phyloP scores from a whole-genome alignment of 2,113 vertebrate species.

The Onychorhynchus coronatus region DNA sequence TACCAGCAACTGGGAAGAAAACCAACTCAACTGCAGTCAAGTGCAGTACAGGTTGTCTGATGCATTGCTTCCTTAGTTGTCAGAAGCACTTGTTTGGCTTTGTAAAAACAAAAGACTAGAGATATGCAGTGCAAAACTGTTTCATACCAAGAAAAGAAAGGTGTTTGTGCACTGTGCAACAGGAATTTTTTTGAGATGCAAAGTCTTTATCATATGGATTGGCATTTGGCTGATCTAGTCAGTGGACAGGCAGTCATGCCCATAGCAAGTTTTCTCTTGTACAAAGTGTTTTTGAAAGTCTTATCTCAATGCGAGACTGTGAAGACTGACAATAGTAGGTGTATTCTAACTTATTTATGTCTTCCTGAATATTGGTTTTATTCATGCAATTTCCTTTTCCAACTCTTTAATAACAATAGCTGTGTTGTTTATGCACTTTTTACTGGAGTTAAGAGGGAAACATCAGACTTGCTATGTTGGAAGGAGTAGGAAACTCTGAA shows the following conservation, averaged over 20 bases:
- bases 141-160: background rate
- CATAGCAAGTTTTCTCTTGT: background rate
- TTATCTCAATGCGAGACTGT: background rate
- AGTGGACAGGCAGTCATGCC: background rate
- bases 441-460: background rate
- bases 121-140: background rate
- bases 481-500: background rate
- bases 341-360: background rate
- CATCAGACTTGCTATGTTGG: background rate
- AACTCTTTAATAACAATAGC: background rate
- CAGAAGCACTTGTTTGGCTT: background rate
- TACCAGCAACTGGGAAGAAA: background rate
- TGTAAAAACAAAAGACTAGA: background rate
- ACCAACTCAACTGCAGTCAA: background rate
- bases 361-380: conserved; percentile 8
- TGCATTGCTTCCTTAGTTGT: background rate
- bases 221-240: background rate
- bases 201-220: background rate
- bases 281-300: background rate
- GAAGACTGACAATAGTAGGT: background rate
- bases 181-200: background rate
- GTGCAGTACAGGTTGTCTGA: background rate
- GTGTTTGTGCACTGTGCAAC: background rate
- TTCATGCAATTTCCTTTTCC: background rate
- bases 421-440: background rate